Evolutionary conservation across 2,113 vertebrate genomes (phyloP).

Genomic region (Erythrocercus mccallii): DNA sequence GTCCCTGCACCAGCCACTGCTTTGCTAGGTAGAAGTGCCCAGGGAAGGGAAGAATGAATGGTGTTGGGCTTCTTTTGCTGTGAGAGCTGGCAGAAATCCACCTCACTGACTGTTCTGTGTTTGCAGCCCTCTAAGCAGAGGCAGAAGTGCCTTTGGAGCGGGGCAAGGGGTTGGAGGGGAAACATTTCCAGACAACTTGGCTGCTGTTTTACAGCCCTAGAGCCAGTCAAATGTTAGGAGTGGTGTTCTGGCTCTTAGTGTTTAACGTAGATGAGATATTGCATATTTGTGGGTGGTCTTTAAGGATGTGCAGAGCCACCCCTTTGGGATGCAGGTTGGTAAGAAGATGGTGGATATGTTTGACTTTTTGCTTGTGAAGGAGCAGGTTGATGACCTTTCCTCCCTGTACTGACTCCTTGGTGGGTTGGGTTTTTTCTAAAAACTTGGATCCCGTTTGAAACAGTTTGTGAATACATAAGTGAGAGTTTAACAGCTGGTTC

Average conservation of each 20-base stretch:
- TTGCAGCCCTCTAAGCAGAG: neutral
- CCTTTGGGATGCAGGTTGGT: neutral
- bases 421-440: neutral
- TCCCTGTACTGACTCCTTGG: neutral
- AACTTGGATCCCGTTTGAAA: neutral
- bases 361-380: neutral
- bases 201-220: neutral
- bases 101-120: neutral
- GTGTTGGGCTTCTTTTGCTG: neutral
- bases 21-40: neutral
- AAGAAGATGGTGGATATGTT: neutral
- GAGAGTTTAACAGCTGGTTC: conserved; percentile 31
- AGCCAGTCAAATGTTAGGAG: neutral
- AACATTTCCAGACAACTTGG: neutral
- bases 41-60: neutral
- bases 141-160: neutral
- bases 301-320: neutral
- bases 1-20: rapidly evolving
- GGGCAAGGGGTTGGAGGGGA: neutral
- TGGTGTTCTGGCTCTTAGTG: neutral
- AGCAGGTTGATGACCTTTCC: neutral
- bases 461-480: neutral
- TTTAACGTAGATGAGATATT: neutral
- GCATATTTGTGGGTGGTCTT: neutral
- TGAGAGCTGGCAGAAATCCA: neutral